phyloP scores from a whole-genome alignment of 2,113 vertebrate species.

The Neolamprologus falcicula region DNA sequence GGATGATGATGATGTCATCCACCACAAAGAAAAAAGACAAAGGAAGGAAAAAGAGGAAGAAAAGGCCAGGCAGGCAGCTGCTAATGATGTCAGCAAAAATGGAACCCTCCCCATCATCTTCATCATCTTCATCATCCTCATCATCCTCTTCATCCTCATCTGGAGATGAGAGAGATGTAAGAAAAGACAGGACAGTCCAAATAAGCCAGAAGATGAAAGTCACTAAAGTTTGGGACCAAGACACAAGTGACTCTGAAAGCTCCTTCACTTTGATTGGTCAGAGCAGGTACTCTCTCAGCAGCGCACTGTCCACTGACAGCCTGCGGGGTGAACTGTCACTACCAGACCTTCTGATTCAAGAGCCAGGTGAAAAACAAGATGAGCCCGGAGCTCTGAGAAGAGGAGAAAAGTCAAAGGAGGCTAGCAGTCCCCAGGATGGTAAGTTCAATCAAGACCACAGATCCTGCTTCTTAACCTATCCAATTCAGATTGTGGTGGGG shows the following conservation, averaged over 20 bases:
- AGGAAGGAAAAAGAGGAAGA: constrained; percentile 24
- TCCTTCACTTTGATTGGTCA: constrained; percentile 4
- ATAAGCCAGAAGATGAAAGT: not conserved
- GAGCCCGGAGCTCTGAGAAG: not conserved
- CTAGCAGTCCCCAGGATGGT: not conserved
- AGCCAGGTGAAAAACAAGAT: not conserved
- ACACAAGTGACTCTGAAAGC: constrained; percentile 60
- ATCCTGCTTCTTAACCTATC: not conserved
- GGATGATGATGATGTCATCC: not conserved
- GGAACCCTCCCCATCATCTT: constrained; percentile 26
- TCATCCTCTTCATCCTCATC: constrained; percentile 47
- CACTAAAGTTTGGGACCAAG: constrained; percentile 32
- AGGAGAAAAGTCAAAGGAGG: not conserved
- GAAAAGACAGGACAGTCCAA: not conserved
- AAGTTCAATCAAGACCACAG: not conserved
- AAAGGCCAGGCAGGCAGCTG: not conserved
- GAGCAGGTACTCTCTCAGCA: constrained; percentile 28
- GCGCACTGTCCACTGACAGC: constrained; percentile 26
- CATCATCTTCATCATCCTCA: not conserved
- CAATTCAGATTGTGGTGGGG: not conserved
- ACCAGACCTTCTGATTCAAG: constrained; percentile 45
- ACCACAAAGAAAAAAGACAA: not conserved
- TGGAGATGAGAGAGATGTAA: constrained; percentile 60
- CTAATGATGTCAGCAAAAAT: constrained; percentile 42
- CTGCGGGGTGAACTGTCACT: constrained; percentile 11